These are phyloP conservation scores for Leptodactylus fuscus DNA, from an alignment of 2,113 vertebrate genomes.

Conservation along the genomic window DNA sequence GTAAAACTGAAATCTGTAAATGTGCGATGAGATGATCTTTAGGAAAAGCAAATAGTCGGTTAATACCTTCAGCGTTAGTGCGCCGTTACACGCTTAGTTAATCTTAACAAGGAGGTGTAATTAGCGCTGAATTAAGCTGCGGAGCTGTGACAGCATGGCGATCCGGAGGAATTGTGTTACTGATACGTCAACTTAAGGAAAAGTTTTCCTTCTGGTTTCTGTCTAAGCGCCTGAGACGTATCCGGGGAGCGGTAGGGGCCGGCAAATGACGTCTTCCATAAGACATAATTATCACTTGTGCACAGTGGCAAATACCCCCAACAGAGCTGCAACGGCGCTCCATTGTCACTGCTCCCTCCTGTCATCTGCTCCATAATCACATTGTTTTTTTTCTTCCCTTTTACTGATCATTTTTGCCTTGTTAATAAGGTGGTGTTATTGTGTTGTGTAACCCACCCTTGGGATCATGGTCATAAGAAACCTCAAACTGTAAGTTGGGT, in stretches of 20 bases:
- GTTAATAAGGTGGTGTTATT: neutral
- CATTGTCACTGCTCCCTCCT: neutral
- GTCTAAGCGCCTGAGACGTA: neutral
- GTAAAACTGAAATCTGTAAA: too few relatives aligned
- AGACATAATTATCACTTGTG: constrained; percentile 3
- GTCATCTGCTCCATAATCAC: neutral
- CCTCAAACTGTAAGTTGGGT: too few relatives aligned
- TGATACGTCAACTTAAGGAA: neutral
- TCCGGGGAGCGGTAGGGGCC: too few relatives aligned
- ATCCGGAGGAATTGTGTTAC: constrained; percentile 30
- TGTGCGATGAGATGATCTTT: neutral
- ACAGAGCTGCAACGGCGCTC: neutral
- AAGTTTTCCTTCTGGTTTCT: neutral
- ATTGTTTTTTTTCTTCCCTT: neutral
- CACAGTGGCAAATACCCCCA: neutral
- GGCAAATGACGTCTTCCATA: neutral
- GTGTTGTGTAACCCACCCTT: neutral
- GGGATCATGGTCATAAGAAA: neutral
- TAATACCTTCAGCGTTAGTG: constrained; percentile 14
- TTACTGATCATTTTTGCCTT: neutral
- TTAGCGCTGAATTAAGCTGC: constrained; percentile 33
- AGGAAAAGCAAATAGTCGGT: neutral
- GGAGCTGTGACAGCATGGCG: constrained; percentile 34
- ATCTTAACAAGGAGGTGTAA: constrained; percentile 51
- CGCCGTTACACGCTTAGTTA: constrained; percentile 34